phyloP scores from a whole-genome alignment of 2,113 vertebrate genomes.

The Menidia beryllina region DNA sequence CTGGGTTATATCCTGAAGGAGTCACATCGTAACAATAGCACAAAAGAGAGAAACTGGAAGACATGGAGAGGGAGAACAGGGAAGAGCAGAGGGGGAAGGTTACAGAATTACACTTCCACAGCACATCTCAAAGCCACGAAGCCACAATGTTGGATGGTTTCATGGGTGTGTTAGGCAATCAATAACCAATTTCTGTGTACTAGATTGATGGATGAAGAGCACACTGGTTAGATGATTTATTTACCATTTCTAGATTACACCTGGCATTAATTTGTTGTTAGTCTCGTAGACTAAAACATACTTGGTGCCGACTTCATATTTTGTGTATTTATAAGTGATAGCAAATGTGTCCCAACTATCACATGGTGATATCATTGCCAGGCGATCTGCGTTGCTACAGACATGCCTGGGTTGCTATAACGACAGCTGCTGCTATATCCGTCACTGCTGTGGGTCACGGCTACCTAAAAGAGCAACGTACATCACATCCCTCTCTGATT shows the following conservation, averaged over 20 bases:
- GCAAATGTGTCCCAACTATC: conserved; percentile 32
- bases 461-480: conserved; percentile 62
- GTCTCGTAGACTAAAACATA: conserved; percentile 8
- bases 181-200: conserved; percentile 74
- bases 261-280: conserved; percentile 39
- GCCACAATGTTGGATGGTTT: conserved; percentile 47
- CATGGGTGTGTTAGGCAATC: conserved; percentile 64
- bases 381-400: conserved; percentile 48
- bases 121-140: conserved; percentile 46
- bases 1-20: conserved; percentile 76
- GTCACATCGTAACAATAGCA: conserved; percentile 37
- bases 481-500: conserved; percentile 45
- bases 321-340: neutral
- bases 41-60: conserved; percentile 3
- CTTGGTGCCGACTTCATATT: neutral
- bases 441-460: conserved; percentile 61
- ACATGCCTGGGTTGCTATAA: conserved; percentile 69
- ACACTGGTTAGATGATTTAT: conserved; percentile 20
- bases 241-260: conserved; percentile 18
- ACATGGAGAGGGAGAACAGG: conserved; percentile 2
- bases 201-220: conserved; percentile 58
- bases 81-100: neutral
- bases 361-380: conserved; percentile 38
- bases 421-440: conserved; percentile 72
- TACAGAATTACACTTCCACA: conserved; percentile 34